phyloP scores from a whole-genome alignment of 2,113 vertebrate species.

The Pogona vitticeps region DNA sequence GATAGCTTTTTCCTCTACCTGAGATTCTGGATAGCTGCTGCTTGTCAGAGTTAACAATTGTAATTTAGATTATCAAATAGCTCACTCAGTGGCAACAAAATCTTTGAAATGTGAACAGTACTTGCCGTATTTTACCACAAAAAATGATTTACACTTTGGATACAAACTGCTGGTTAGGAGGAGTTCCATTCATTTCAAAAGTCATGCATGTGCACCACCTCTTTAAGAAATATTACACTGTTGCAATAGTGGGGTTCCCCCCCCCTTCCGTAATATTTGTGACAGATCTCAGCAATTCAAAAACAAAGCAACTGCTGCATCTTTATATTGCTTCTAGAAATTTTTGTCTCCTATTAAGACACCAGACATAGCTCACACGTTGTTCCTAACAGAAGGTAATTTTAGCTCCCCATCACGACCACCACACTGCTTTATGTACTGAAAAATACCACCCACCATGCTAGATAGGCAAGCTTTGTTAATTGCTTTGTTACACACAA shows the following conservation, averaged over 20 bases:
- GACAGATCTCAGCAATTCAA: conserved; percentile 58
- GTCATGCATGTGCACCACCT: conserved; percentile 18
- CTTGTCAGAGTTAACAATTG: neutral
- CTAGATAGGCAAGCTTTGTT: conserved; percentile 64
- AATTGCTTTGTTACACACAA: conserved; percentile 71
- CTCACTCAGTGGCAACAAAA: neutral
- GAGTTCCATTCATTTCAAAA: conserved; percentile 12
- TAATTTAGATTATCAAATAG: neutral
- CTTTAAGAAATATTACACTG: conserved; percentile 52
- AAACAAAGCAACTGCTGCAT: conserved; percentile 50
- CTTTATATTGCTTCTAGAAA: conserved; percentile 66
- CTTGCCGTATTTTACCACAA: neutral
- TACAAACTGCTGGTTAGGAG: conserved; percentile 10
- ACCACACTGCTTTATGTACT: conserved; percentile 53
- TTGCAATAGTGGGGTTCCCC: conserved; percentile 13
- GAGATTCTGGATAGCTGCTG: neutral
- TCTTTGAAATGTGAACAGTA: neutral
- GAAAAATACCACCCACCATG: conserved; percentile 61
- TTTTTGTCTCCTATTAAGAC: conserved; percentile 67
- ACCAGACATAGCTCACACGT: conserved; percentile 64
- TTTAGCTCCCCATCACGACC: conserved; percentile 41
- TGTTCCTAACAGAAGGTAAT: conserved; percentile 72
- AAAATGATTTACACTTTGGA: neutral
- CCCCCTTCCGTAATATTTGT: conserved; percentile 25
- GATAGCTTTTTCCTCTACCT: neutral